These are phyloP conservation scores for Herpailurus yagouaroundi DNA, from an alignment of 2,113 vertebrate species.

Conservation along the genomic window DNA sequence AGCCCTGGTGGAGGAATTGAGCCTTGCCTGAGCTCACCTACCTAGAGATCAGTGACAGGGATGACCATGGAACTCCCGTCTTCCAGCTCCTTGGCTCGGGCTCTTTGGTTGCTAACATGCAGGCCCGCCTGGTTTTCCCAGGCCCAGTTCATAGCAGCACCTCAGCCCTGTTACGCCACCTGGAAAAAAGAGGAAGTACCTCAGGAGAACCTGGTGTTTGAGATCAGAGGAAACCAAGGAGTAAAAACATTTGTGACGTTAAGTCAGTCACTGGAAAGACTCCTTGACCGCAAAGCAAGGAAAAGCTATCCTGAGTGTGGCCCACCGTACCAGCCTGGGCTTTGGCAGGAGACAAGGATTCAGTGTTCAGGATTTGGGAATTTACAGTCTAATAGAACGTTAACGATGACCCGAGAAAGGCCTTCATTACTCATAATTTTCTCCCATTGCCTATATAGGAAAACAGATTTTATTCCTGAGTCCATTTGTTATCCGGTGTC, in stretches of 20 bases:
- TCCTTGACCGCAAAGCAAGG: not conserved
- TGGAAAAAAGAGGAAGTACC: not conserved
- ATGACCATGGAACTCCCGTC: not conserved
- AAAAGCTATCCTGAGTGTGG: not conserved
- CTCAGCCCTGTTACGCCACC: not conserved
- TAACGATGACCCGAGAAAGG: not conserved
- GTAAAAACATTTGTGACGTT: not conserved
- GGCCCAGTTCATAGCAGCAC: not conserved
- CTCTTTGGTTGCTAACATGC: fast-evolving
- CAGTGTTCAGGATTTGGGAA: not conserved
- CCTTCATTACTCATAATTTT: not conserved
- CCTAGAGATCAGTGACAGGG: no score
- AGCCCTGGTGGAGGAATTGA: not conserved
- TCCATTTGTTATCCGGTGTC: not conserved
- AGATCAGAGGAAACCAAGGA: not conserved
- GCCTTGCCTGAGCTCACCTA: not conserved
- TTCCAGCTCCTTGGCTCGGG: not conserved
- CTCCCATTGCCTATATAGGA: not conserved
- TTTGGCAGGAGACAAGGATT: not conserved
- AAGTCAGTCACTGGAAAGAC: not conserved
- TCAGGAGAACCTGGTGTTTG: not conserved
- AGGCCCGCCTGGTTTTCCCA: not conserved
- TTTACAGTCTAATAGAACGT: not conserved
- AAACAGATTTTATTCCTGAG: not conserved
- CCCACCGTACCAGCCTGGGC: no score